Evolutionary conservation across 2,797 vertebrate species (phyloP), one percentile per base, ranked within the genome.

Genomic region (Phoxinus dragarum): DNA sequence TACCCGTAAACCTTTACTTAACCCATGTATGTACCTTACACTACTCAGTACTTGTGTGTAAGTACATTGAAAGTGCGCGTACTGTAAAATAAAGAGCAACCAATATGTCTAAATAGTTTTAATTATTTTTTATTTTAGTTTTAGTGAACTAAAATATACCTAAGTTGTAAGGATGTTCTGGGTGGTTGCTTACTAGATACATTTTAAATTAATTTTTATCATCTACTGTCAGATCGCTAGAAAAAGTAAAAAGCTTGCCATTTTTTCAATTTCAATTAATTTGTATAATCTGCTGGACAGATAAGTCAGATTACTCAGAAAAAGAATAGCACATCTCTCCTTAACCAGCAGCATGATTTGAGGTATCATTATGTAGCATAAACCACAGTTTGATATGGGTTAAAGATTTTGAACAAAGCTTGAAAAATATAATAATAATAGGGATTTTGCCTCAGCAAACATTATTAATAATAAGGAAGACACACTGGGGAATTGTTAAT

Each of bases 401-500:
- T 61, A 27, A 31, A 47, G n/a, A 16, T 73, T 73, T 73, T 73
- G 10, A 75, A 5, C 11, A 59, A 40, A 31, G 14, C 38, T 64
- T 78, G 14, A 64, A 9, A 4, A 54, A 36, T 34, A 47, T 23
- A 17, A 44, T 73, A 54, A 38, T n/a, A 49, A 17, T 19, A 40
- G 3, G 49, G 49, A 16, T 49, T 19, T 40, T 74, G 34, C n/a
- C 11, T 72, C 9, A 34, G 71, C 31, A 83, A 40, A 52, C 5
- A 27, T 3, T 44, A 38, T 36, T 31, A 36, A 38, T 54, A 19
- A 66, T 64, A 47, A 31, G 40, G 10, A 44, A 47, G n/a, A 73
- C 49, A 86, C 34, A 77, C n/a, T 85, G n/a, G 47, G 6, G 31
- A 44, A 76, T 54, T 40, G 54, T 71, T 52, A 86, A 52, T 66